Conservation (phyloP, 2,888 invertebrate genomes). For the Synergus itoensis region DNA sequence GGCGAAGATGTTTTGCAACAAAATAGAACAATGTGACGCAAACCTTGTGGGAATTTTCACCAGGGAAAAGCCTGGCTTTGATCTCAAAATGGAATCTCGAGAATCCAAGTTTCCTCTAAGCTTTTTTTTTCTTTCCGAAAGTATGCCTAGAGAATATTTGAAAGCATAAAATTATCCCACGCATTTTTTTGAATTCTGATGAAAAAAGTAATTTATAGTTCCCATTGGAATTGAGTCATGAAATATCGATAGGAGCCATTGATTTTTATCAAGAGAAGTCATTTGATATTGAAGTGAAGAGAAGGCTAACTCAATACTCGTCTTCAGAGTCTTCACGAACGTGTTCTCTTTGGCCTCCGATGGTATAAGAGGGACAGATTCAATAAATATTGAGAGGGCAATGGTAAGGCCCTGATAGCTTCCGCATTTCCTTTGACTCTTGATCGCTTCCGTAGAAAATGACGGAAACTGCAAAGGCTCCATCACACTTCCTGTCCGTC, state of each 20-base stretch:
- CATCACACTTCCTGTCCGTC: conserved; percentile 19
- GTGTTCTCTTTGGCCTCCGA: neutral
- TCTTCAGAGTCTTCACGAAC: conserved; percentile 13
- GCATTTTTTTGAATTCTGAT: neutral
- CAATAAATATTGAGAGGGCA: conserved; percentile 41
- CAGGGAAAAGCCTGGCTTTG: neutral
- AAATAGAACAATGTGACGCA: neutral
- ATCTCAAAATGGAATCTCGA: neutral
- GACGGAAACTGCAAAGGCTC: neutral
- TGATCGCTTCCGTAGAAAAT: conserved; percentile 24
- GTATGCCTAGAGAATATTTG: neutral
- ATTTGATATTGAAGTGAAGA: neutral
- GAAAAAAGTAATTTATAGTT: neutral
- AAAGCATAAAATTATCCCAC: neutral
- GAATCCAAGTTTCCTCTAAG: neutral
- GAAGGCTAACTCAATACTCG: conserved; percentile 19
- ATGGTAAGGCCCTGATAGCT: conserved; percentile 26
- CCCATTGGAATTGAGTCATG: neutral
- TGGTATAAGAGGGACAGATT: neutral
- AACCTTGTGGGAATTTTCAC: neutral
- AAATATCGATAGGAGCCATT: neutral
- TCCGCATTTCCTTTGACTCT: conserved; percentile 30
- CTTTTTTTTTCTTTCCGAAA: neutral
- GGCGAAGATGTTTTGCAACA: neutral
- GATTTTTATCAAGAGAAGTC: neutral